These are phyloP conservation scores for Parapsyche elsis DNA, from an alignment of 1,140 invertebrate genomes.

Conservation along the genomic window DNA sequence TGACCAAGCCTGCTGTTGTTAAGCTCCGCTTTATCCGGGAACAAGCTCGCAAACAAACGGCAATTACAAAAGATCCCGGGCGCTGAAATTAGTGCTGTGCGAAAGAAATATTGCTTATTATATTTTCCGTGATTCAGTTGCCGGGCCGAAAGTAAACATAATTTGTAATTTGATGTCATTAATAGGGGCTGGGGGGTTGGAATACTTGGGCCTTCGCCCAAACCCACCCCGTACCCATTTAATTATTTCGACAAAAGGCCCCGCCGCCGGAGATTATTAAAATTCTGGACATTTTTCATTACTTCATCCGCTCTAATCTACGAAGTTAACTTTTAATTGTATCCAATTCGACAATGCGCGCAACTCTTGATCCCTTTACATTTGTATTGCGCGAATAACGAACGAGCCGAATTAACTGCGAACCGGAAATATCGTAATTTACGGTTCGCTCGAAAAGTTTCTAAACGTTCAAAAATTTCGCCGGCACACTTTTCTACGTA, in stretches of 20 bases:
- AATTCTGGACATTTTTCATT: conserved; percentile 40
- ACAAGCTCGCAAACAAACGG: conserved; percentile 38
- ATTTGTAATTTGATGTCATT: conserved; percentile 50
- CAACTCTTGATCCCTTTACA: not conserved
- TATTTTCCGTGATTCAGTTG: conserved; percentile 42
- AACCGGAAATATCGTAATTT: not conserved
- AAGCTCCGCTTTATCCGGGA: not conserved
- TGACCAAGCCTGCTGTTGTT: too few relatives aligned
- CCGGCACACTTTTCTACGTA: too few relatives aligned
- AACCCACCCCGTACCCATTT: conserved; percentile 6
- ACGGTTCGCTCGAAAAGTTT: not conserved
- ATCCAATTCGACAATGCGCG: not conserved
- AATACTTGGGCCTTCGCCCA: not conserved
- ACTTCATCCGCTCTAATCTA: conserved; percentile 24
- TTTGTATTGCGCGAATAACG: not conserved
- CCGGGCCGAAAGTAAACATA: conserved; percentile 36
- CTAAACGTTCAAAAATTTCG: not conserved
- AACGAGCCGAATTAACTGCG: not conserved
- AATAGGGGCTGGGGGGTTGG: conserved; percentile 5
- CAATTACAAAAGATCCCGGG: conserved; percentile 40
- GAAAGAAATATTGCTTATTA: conserved; percentile 46
- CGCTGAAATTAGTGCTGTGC: conserved; percentile 28
- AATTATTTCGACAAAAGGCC: conserved; percentile 41
- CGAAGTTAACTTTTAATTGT: conserved; percentile 31
- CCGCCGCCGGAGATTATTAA: conserved; percentile 36